Evolutionary conservation across 1,140 invertebrate genomes (phyloP).

Genomic region (Magallana angulata): DNA sequence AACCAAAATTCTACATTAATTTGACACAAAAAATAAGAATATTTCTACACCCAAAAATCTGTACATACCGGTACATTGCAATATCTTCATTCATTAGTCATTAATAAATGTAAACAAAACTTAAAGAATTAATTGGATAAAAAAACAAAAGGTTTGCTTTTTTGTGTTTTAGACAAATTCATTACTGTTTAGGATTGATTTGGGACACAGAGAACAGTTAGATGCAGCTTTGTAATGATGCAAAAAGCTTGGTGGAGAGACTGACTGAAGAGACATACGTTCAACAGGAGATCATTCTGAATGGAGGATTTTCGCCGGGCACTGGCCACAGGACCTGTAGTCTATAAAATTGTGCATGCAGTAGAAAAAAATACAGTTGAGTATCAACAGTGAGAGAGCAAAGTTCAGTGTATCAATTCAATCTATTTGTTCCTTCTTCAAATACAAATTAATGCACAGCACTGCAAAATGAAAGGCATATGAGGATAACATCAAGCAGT

Average conservation of each 20-base stretch:
- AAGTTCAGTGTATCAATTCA: background rate
- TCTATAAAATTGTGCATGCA: slow-evolving; percentile 31
- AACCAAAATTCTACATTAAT: too few relatives aligned
- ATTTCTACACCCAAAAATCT: too few relatives aligned
- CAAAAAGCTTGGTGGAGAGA: slow-evolving; percentile 35
- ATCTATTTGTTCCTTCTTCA: too few relatives aligned
- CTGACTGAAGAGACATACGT: slow-evolving; percentile 24
- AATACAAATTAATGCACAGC: background rate
- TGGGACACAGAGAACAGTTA: slow-evolving; percentile 8
- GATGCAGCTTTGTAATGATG: background rate
- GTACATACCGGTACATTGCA: too few relatives aligned
- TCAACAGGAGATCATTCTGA: slow-evolving; percentile 33
- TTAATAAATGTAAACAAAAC: background rate
- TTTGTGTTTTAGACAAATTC: background rate
- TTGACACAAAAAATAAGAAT: too few relatives aligned
- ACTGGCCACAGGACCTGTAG: background rate
- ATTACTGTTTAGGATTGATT: background rate
- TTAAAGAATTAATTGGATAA: too few relatives aligned
- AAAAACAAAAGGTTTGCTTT: too few relatives aligned
- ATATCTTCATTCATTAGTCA: background rate
- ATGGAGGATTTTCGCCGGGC: slow-evolving; percentile 35
- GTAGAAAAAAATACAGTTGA: slow-evolving; percentile 4
- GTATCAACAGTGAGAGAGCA: background rate
- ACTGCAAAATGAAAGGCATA: background rate
- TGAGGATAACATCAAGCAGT: background rate